A percentile compares a stretch with the other conserved stretches of the same genome.
phyloP scores from a whole-genome alignment of 2,797 vertebrate genomes.

The Helicolenus hilgendorfi region DNA sequence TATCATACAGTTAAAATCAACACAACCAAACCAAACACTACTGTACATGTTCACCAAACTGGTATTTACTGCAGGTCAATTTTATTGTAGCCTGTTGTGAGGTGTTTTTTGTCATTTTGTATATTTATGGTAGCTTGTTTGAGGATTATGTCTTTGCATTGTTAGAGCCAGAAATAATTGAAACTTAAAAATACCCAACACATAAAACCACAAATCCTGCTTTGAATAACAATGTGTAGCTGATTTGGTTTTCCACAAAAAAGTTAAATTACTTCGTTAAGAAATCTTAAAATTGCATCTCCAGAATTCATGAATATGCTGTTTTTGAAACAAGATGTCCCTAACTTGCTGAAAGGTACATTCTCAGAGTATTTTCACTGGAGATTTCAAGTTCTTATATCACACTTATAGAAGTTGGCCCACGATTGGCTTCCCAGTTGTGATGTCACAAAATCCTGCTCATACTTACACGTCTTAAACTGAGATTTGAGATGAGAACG shows the following conservation, averaged over 20 bases:
- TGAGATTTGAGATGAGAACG: background rate
- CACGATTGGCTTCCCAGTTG: background rate
- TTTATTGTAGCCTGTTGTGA: background rate
- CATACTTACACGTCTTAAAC: background rate
- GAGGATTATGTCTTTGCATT: background rate
- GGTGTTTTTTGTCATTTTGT: background rate
- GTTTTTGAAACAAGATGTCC: background rate
- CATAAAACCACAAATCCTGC: background rate
- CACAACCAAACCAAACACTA: background rate
- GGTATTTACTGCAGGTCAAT: background rate
- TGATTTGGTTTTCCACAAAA: background rate
- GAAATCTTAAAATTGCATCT: background rate
- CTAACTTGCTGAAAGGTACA: background rate
- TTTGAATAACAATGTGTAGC: background rate
- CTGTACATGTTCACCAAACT: background rate
- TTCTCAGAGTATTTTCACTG: background rate
- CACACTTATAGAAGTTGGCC: background rate
- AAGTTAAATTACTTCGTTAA: background rate
- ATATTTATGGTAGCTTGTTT: background rate
- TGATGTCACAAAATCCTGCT: background rate
- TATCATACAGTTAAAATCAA: background rate
- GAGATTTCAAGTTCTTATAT: background rate
- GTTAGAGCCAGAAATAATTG: background rate
- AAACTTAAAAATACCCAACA: background rate
- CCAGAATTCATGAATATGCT: background rate